Evolutionary conservation across 1,140 invertebrate genomes (phyloP).

Genomic region (Subanguina moxae): DNA sequence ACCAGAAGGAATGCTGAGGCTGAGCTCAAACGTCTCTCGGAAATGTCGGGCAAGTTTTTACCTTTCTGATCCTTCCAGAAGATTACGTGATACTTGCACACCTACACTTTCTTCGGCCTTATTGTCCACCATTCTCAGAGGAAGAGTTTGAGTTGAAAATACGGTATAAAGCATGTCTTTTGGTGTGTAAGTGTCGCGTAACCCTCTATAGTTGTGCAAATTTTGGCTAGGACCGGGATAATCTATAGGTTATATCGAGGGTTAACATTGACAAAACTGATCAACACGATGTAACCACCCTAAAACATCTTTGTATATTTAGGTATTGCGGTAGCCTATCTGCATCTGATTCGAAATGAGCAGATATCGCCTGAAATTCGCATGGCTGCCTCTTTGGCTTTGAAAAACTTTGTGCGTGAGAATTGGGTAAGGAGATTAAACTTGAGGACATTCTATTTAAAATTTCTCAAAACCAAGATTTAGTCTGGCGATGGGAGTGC

Average conservation of each 20-base stretch:
- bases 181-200: no score
- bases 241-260: no score
- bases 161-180: no score
- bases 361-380: slow-evolving; percentile 33
- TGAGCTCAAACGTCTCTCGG: not conserved
- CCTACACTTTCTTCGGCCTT: no score
- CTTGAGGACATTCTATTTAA: not conserved
- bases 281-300: no score
- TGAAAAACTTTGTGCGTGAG: slow-evolving; percentile 44
- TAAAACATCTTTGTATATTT: not conserved
- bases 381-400: slow-evolving; percentile 40
- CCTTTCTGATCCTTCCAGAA: no score
- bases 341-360: slow-evolving; percentile 14
- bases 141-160: no score
- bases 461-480: slow-evolving; percentile 4
- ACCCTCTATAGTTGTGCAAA: no score
- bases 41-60: not conserved
- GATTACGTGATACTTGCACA: no score
- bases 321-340: slow-evolving; percentile 17
- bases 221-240: no score
- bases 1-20: slow-evolving; percentile 9
- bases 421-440: slow-evolving; percentile 36
- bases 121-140: no score
- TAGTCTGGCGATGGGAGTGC: slow-evolving; percentile 26
- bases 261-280: no score